These are phyloP conservation scores for Sebastes wilsoni DNA, from an alignment of 2,797 vertebrate genomes.

Conservation along the genomic window DNA sequence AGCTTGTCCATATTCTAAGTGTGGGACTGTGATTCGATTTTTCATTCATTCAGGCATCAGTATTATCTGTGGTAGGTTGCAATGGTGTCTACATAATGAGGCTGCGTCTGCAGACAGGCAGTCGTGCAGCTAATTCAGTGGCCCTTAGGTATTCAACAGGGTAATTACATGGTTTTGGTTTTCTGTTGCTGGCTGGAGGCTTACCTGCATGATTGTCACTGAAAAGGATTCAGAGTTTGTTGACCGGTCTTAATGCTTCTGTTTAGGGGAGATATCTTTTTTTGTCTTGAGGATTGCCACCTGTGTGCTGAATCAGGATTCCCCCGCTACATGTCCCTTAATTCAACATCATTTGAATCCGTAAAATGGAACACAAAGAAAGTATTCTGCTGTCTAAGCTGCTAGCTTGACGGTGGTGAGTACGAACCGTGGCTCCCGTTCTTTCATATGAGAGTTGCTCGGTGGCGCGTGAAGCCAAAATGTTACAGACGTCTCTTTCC, in stretches of 20 bases:
- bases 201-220: neutral
- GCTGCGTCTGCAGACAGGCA: neutral
- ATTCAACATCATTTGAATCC: neutral
- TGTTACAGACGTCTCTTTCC: too few species aligned
- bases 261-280: neutral
- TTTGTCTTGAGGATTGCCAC: neutral
- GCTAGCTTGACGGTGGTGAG: too few species aligned
- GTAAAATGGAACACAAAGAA: neutral
- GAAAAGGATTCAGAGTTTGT: neutral
- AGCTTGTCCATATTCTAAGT: neutral
- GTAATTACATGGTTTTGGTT: neutral
- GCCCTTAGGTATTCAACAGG: neutral
- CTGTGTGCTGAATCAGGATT: neutral
- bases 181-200: neutral
- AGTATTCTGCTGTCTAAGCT: neutral
- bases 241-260: neutral
- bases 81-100: neutral
- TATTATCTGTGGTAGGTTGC: neutral
- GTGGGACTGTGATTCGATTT: slow-evolving; percentile 30
- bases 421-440: too few species aligned
- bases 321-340: neutral
- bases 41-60: slow-evolving; percentile 13
- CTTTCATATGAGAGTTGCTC: too few species aligned
- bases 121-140: neutral
- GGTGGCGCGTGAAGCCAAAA: too few species aligned